A percentile compares a stretch with the other conserved stretches of the same genome.
phyloP scores from a whole-genome alignment of 1,140 invertebrate genomes.

The Centruroides sculpturatus region DNA sequence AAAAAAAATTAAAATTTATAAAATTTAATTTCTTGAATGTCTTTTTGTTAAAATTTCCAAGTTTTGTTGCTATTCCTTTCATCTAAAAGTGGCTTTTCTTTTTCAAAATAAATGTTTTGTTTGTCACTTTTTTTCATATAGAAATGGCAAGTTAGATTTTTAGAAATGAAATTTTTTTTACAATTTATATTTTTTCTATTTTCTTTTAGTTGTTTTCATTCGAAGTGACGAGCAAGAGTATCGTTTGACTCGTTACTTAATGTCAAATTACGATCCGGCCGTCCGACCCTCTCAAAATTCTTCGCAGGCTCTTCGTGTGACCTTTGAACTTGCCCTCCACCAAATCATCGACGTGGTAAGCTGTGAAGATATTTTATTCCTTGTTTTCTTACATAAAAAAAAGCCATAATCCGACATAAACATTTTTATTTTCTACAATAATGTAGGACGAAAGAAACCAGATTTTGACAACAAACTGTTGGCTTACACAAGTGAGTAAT shows the following conservation, averaged over 20 bases:
- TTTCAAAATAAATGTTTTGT: too few species aligned
- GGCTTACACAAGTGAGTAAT: constrained; percentile 32
- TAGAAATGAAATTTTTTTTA: too few species aligned
- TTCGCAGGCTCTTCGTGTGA: constrained; percentile 27
- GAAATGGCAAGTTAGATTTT: too few species aligned
- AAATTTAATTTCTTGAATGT: too few species aligned
- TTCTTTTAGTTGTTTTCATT: not conserved
- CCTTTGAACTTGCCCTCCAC: constrained; percentile 33
- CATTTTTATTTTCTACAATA: not conserved
- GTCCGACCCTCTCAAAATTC: constrained; percentile 30
- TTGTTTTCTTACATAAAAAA: not conserved
- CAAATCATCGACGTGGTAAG: constrained; percentile 36
- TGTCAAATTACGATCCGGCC: constrained; percentile 30
- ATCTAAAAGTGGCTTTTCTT: too few species aligned
- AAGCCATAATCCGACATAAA: too few species aligned
- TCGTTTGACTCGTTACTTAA: constrained; percentile 24
- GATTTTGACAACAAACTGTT: constrained; percentile 36
- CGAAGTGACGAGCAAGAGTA: constrained; percentile 13
- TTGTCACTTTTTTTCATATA: too few species aligned
- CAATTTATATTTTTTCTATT: too few species aligned
- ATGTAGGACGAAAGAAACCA: constrained; percentile 31
- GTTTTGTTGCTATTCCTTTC: too few species aligned
- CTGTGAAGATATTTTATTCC: not conserved
- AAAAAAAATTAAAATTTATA: too few species aligned
- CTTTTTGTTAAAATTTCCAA: too few species aligned